Evolutionary conservation across 2,113 vertebrate genomes (phyloP).

Genomic region (Caretta caretta): DNA sequence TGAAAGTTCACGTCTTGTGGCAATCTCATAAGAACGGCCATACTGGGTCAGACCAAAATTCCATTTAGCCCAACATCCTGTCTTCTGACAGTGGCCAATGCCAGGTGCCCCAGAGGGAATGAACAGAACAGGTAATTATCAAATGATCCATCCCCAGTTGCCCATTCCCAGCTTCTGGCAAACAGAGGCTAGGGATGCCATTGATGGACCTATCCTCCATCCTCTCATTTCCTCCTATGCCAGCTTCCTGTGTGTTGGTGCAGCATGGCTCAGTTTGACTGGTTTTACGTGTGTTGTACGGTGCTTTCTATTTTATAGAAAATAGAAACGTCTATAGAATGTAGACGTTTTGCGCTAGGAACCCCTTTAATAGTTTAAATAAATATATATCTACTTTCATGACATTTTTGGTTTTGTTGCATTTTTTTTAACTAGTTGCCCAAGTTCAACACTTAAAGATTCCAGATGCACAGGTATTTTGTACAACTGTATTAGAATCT

Average conservation of each 20-base stretch:
- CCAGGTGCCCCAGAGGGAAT: too few species aligned
- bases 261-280: rapidly evolving
- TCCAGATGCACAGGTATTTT: background rate
- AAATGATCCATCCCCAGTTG: too few species aligned
- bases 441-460: background rate
- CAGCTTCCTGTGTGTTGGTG: background rate
- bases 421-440: background rate
- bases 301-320: background rate
- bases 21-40: background rate
- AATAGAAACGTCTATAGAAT: too few species aligned
- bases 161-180: too few species aligned
- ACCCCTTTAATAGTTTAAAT: background rate
- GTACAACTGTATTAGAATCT: background rate
- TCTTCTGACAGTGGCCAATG: too few species aligned
- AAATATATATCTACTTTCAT: background rate
- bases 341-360: background rate
- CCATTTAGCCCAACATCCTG: too few species aligned
- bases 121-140: too few species aligned
- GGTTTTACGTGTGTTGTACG: rapidly evolving
- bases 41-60: too few species aligned
- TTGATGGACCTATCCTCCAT: too few species aligned
- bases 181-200: too few species aligned
- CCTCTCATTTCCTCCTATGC: background rate
- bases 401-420: background rate
- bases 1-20: background rate